Evolutionary conservation across 2,797 vertebrate species (phyloP), one percentile per base, ranked within the genome.

Genomic region (Crenuchus spilurus): DNA sequence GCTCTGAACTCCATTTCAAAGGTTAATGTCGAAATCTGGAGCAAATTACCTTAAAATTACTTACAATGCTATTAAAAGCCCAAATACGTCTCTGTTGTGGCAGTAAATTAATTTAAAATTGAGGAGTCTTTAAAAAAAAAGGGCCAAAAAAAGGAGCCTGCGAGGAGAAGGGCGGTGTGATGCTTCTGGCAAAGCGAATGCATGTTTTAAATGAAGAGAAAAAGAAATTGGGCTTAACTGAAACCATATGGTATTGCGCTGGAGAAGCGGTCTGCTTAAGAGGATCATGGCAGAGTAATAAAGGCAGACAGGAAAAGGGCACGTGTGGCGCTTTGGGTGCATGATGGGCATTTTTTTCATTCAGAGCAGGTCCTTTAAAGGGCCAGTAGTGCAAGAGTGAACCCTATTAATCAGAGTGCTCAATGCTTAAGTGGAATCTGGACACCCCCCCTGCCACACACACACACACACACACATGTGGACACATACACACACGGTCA

Each of bases 61-160:
- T 95, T 95, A 95, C 94, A 96, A 94, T 93, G 89, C 92, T 86
- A 95, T 95, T 95, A 94, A 95, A 95, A 93, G 89, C 92, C 92
- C 92, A 90, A 92, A 90, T 92, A 93, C 90, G 69, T 63, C 92
- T 95, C 93, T 95, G 94, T 95, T 96, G 95, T 94, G 94, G 94
- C 93, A 93, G 91, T 94, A 95, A 95, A 97, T 96, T 95, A 95
- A 96, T 97, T 96, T 94, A 90, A 96, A 97, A 96, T 92, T 94
- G 88, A 94, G 94, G 94, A 93, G 94, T 94, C 92, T 92, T 91
- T 90, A 92, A 55, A 60, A 60, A 60, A 35, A 58, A 58, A 51
- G 89, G 91, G 92, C 89, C 90, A 93, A 88, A 80, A 87, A 92
- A 70, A 44, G 39, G 74, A 79, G 80, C 77, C 82, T 67, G 44